Evolutionary conservation across 1,140 invertebrate species (phyloP), one percentile per base, ranked within the genome.

Genomic region (Drosophila cardini): DNA sequence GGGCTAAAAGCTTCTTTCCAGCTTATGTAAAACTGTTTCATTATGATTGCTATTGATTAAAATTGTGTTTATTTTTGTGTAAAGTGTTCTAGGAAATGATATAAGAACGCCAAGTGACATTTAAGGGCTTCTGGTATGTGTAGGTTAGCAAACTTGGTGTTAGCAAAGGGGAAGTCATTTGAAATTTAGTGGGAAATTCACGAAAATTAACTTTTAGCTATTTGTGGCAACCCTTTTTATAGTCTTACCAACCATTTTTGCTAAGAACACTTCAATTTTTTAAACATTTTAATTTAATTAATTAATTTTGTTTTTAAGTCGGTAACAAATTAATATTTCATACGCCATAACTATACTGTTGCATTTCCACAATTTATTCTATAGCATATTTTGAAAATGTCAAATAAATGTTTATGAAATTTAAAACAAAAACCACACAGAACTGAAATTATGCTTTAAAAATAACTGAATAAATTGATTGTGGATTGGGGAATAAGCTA

Each of bases 11-110:
- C 5, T 13, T 4, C 13, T 40, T n/a, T n/a, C 13, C 38, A 11
- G 10, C 38, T 40, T 40, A 40, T 40, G 13, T n/a, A 13, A 11
- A 52, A 52, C 7, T 30, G n/a, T 52, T 32, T 50, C 26, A 50
- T 32, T 52, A 32, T 52, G 32, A 34, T 15, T 15, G 30, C 48
- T 13, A 52, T 34, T 34, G 26, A 52, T 32, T 52, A 52, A 13
- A 52, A 34, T 13, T 50, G 48, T 50, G 7, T 8, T 11, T 9
- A 46, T 18, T 3, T 18, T 38, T 10, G 36, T 11, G 9, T 38
- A 3, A 38, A 38, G 36, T 1, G 36, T 11, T 10, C 36, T 10
- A 10, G 10, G 36, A 38, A 10, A 38, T 3, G 36, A 1, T 1
- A 38, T 0, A 1, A 11, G 10, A 11, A 3, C 10, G 11, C 21